phyloP scores from a whole-genome alignment of 2,113 vertebrate species.

The Motacilla alba region DNA sequence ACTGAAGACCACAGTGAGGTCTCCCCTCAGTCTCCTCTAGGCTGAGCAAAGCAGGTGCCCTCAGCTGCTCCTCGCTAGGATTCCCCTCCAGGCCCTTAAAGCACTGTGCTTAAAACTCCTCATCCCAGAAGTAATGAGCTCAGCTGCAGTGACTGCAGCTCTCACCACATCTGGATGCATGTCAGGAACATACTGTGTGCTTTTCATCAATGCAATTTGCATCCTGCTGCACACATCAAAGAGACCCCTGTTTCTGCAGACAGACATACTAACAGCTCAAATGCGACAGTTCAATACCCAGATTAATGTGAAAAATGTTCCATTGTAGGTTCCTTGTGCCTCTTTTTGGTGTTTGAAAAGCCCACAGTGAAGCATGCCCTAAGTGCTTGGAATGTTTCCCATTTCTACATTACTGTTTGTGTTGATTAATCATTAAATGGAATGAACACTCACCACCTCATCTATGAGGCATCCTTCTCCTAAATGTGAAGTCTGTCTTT shows the following conservation, averaged over 20 bases:
- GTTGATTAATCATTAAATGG: background rate
- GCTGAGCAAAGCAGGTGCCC: background rate
- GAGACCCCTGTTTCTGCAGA: background rate
- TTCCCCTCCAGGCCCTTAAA: background rate
- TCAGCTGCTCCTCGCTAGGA: background rate
- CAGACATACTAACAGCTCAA: background rate
- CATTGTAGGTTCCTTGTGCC: fast-evolving
- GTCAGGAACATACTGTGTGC: background rate
- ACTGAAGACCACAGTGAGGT: fast-evolving
- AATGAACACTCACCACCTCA: background rate
- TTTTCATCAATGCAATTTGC: background rate
- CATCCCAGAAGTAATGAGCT: background rate
- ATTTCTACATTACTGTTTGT: background rate
- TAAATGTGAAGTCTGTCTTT: background rate
- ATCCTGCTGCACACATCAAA: background rate
- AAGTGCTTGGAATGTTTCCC: background rate
- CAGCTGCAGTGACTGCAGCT: background rate
- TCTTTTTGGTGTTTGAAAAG: background rate
- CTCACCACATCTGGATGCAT: background rate
- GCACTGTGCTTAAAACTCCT: background rate
- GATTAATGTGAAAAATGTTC: background rate
- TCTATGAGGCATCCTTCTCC: background rate
- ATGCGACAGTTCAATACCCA: background rate
- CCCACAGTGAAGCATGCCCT: background rate
- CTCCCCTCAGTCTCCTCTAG: background rate